These are phyloP conservation scores for Ptychodera flava DNA, from an alignment of 35 echinoderm and acorn worm species.

Conservation along the genomic window DNA sequence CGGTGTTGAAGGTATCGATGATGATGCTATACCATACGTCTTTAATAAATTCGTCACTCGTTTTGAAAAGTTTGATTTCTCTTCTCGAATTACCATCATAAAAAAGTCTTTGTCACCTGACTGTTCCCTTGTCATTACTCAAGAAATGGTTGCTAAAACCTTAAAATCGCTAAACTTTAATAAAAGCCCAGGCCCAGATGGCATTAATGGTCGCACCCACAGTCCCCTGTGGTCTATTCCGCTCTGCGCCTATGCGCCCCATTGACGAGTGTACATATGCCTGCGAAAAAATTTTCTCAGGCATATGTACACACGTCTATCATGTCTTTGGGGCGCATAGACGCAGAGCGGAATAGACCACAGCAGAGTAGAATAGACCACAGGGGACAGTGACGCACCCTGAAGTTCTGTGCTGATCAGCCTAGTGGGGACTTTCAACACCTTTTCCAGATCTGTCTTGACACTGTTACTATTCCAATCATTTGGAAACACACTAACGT, in stretches of 20 bases:
- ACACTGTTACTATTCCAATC: not conserved
- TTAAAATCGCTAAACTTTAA: not conserved
- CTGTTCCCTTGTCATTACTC: not conserved
- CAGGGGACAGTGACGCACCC: no score
- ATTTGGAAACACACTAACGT: not conserved
- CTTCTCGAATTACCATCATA: not conserved
- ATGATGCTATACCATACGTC: not conserved
- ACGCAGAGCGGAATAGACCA: no score
- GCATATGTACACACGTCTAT: no score
- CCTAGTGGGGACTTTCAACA: not conserved
- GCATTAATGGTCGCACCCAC: not conserved
- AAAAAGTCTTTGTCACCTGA: not conserved
- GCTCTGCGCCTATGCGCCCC: no score
- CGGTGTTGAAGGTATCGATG: not conserved
- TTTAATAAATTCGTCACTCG: not conserved
- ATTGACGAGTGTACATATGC: no score
- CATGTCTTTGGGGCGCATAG: no score
- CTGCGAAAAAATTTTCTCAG: no score
- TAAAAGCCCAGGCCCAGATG: not conserved
- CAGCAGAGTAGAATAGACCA: no score
- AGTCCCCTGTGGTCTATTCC: no score
- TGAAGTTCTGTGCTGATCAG: not conserved
- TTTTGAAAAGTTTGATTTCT: not conserved
- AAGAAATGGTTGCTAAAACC: not conserved
- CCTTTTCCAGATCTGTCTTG: not conserved